A percentile compares a stretch with the other conserved stretches of the same genome.
These are phyloP conservation scores for Lethrus apterus DNA, from an alignment of 1,140 invertebrate species.

Conservation along the genomic window DNA sequence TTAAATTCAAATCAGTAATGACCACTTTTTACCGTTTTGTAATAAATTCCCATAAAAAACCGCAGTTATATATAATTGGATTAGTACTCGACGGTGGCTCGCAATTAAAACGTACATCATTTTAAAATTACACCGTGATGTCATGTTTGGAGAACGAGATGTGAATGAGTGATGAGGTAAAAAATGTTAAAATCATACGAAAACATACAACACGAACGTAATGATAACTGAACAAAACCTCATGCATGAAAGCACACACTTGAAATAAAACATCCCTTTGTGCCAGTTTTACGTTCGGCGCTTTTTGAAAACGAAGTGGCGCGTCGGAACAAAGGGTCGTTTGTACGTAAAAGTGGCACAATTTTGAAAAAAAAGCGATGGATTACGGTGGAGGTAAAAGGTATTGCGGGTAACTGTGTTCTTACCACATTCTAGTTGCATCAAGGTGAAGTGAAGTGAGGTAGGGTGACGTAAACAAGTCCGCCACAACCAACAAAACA, in stretches of 20 bases:
- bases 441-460: conserved; percentile 42
- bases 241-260: conserved; percentile 13
- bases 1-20: too few species aligned
- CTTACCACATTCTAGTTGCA: conserved; percentile 43
- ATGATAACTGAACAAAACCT: conserved; percentile 5
- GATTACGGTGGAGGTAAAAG: conserved; percentile 4
- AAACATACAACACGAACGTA: conserved; percentile 6
- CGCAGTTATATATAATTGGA: too few species aligned
- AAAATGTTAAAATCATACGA: background rate
- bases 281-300: too few species aligned
- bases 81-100: too few species aligned
- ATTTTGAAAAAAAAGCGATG: conserved; percentile 12
- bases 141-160: too few species aligned
- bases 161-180: conserved; percentile 12
- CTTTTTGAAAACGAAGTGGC: conserved; percentile 4
- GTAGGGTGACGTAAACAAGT: conserved; percentile 40
- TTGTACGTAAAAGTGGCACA: background rate
- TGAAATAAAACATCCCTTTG: background rate
- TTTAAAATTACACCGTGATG: too few species aligned
- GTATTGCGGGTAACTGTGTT: conserved; percentile 33
- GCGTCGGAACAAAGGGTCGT: background rate
- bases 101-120: too few species aligned
- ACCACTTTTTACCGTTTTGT: too few species aligned
- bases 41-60: too few species aligned
- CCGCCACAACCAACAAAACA: conserved; percentile 43